A percentile compares a stretch with the other conserved stretches of the same genome.
Evolutionary conservation across 2,888 invertebrate genomes (phyloP).

Genomic region (Spodoptera picta): DNA sequence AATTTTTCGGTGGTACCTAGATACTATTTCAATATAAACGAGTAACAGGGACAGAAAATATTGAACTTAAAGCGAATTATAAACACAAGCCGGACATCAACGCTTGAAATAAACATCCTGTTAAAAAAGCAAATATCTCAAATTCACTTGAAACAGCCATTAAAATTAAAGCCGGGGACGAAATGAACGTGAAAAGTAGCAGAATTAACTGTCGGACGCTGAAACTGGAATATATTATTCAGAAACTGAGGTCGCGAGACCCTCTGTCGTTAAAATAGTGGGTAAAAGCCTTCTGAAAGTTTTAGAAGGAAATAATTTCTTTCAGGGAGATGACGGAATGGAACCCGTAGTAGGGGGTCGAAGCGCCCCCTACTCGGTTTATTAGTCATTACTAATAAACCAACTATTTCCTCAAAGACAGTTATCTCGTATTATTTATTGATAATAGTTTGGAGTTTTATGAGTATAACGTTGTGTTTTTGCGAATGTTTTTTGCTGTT

Average conservation of each 20-base stretch:
- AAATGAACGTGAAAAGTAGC: conserved; percentile 36
- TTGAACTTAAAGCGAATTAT: no score
- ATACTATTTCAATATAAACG: no score
- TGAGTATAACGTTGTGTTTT: neutral
- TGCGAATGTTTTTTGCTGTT: no score
- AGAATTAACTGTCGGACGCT: conserved; percentile 29
- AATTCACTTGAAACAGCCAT: conserved; percentile 1
- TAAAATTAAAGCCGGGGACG: conserved; percentile 24
- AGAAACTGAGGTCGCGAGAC: conserved; percentile 9
- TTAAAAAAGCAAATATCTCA: neutral
- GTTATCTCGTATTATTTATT: conserved; percentile 22
- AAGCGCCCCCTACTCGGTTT: conserved; percentile 4
- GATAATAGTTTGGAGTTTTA: conserved; percentile 10
- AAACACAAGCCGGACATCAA: no score
- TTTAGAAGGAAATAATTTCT: conserved; percentile 34
- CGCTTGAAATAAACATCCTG: neutral
- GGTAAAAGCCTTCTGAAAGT: conserved; percentile 22
- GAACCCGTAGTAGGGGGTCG: no score
- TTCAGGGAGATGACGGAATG: neutral
- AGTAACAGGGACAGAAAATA: no score
- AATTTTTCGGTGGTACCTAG: no score
- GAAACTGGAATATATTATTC: conserved; percentile 44
- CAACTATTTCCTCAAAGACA: no score
- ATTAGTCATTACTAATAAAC: conserved; percentile 6
- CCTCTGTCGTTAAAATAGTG: conserved; percentile 38